Conservation (phyloP, 2,888 invertebrate species). For the Cephus sareptanus region DNA sequence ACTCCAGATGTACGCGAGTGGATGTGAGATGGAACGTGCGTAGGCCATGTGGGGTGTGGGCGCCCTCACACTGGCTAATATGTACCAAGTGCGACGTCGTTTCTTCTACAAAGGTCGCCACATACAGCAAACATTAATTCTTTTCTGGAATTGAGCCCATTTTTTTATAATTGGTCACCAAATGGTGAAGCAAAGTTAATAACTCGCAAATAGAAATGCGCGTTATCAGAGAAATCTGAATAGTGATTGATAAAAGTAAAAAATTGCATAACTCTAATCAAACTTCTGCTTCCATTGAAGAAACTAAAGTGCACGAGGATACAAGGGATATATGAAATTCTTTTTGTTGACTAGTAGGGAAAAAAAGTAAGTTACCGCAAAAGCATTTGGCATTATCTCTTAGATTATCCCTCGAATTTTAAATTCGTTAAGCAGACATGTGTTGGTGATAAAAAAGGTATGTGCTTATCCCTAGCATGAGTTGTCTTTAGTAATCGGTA, state of each 20-base stretch:
- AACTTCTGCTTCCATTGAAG: not conserved
- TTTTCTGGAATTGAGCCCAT: slow-evolving; percentile 63
- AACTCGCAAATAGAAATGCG: not conserved
- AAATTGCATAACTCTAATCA: not conserved
- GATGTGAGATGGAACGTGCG: slow-evolving; percentile 64
- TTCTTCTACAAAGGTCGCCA: slow-evolving; percentile 62
- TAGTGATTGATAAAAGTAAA: not conserved
- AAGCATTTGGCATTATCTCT: not conserved
- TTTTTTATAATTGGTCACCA: slow-evolving; percentile 7
- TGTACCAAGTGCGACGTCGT: slow-evolving; percentile 62
- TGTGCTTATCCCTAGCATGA: not conserved
- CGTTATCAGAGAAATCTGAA: not conserved
- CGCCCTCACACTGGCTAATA: slow-evolving; percentile 63
- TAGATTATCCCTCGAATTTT: not conserved
- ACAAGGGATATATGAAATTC: not conserved
- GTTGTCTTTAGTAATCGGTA: not conserved
- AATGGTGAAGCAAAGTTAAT: not conserved
- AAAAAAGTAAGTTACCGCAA: not conserved
- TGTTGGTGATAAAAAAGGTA: not conserved
- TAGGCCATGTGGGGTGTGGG: slow-evolving; percentile 66
- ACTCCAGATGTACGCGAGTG: slow-evolving; percentile 75
- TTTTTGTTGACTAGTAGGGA: not conserved
- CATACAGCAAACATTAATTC: slow-evolving; percentile 60
- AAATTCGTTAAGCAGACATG: not conserved
- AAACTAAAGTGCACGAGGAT: not conserved